A percentile compares a stretch with the other conserved stretches of the same genome.
Evolutionary conservation across 2,888 invertebrate genomes (phyloP).

Genomic region (Tenthredo scrophulariae): DNA sequence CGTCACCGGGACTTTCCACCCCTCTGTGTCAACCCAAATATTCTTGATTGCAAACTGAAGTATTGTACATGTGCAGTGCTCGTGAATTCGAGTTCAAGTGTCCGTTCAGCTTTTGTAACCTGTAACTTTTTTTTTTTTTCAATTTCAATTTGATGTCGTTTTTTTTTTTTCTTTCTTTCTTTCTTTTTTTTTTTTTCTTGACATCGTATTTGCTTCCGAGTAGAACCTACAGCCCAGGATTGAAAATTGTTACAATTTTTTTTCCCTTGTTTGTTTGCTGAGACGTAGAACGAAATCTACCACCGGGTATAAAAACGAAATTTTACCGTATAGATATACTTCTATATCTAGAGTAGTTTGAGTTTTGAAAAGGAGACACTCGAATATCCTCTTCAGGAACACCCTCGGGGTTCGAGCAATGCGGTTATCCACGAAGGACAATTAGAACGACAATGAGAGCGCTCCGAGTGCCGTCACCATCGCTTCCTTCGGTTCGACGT

Average conservation of each 20-base stretch:
- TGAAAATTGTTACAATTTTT: background rate
- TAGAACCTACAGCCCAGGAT: background rate
- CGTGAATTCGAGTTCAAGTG: conserved; percentile 4
- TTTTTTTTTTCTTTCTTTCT: background rate
- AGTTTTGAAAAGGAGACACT: conserved; percentile 49
- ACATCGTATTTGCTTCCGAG: background rate
- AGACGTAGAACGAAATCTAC: background rate
- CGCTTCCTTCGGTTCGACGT: conserved; percentile 46
- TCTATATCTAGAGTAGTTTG: conserved; percentile 7
- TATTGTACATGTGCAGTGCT: background rate
- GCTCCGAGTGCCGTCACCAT: conserved; percentile 36
- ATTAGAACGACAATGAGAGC: conserved; percentile 47
- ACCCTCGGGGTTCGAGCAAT: conserved; percentile 25
- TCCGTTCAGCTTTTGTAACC: background rate
- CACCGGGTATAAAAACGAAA: background rate
- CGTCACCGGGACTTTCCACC: conserved; percentile 3
- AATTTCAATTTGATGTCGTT: background rate
- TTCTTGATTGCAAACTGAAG: conserved; percentile 21
- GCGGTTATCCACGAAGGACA: conserved; percentile 48
- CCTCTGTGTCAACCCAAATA: conserved; percentile 13
- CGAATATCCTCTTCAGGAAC: background rate
- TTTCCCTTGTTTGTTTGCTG: background rate
- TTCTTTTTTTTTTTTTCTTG: background rate
- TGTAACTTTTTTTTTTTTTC: background rate
- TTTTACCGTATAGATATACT: background rate